phyloP scores from a whole-genome alignment of 2,888 invertebrate genomes.

The Mayetiola destructor region DNA sequence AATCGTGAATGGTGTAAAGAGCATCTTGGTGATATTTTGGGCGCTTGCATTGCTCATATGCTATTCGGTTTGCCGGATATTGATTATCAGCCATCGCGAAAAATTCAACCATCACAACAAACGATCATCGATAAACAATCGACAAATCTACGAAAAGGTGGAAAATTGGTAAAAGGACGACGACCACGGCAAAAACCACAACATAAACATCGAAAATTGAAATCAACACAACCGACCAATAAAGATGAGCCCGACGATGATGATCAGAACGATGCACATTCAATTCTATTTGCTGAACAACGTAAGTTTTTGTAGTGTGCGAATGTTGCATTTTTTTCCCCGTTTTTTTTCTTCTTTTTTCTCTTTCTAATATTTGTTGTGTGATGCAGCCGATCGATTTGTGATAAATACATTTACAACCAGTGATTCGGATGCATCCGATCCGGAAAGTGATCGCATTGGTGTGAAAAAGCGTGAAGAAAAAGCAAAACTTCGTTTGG shows the following conservation, averaged over 20 bases:
- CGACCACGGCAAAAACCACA: conserved; percentile 19
- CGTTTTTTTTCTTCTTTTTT: too few relatives aligned
- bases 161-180: conserved; percentile 36
- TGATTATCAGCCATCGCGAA: conserved; percentile 36
- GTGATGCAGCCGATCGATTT: not conserved
- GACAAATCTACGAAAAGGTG: conserved; percentile 39
- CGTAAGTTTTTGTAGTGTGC: not conserved
- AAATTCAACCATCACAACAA: conserved; percentile 45
- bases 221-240: conserved; percentile 19
- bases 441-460: conserved; percentile 39
- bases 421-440: conserved; percentile 55
- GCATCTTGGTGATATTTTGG: conserved; percentile 40
- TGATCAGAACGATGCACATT: not conserved
- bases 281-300: conserved; percentile 14
- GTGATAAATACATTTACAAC: conserved; percentile 26
- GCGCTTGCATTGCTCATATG: conserved; percentile 42
- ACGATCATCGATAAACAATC: conserved; percentile 28
- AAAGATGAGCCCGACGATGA: conserved; percentile 14
- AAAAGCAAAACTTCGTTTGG: conserved; percentile 51
- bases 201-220: conserved; percentile 25
- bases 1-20: conserved; percentile 27
- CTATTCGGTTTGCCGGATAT: conserved; percentile 36
- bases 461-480: conserved; percentile 32
- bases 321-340: too few relatives aligned
- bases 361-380: too few relatives aligned